Evolutionary conservation across 1,140 invertebrate species (phyloP), one percentile per base, ranked within the genome.

Genomic region (Hyposmocoma kahamanoa): DNA sequence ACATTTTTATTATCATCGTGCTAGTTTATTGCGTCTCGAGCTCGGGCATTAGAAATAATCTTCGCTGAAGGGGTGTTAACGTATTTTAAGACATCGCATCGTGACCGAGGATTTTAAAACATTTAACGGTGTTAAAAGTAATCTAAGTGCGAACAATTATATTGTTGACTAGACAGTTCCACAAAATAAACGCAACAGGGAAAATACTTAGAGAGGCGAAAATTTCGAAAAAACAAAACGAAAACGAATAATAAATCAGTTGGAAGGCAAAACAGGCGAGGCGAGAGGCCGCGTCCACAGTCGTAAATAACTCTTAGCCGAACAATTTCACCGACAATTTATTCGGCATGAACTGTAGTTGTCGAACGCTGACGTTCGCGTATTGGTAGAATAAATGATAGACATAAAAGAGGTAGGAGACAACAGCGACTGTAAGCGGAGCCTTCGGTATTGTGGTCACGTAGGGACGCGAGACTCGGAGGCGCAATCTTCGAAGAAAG

Each of bases 371-470:
- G 76, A 83, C 76, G 74, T 74, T 66, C 55, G 76, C 74, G 74
- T 80, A 76, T 81, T 68, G 65, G 57, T 69, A 60, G 66, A 82
- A 83, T 78, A 83, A 84, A 82, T 77, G 78, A 85, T 73, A 83
- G 78, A 82, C 66, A 72, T 67, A 72, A 73, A 59, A 68, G 72
- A 69, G 65, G 69, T 65, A 62, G 67, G 52, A 81, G 72, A 77
- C 76, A 81, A 72, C 62, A 53, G 10, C 32, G 32, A 15, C 32
- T n/a, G n/a, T n/a, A n/a, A n/a, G 32, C 32, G 2, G 1, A 56
- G 38, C 6, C 55, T 69, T 74, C 53, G 55, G 68, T 71, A 85
- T 85, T 77, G 68, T 71, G 75, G 72, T 83, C 81, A 85, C 81
- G 81, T 83, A 69, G 18, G 59, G 56, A 64, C 59, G 63, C 70